Evolutionary conservation across 1,140 invertebrate genomes (phyloP).

Genomic region (Archegozetes longisetosus): DNA sequence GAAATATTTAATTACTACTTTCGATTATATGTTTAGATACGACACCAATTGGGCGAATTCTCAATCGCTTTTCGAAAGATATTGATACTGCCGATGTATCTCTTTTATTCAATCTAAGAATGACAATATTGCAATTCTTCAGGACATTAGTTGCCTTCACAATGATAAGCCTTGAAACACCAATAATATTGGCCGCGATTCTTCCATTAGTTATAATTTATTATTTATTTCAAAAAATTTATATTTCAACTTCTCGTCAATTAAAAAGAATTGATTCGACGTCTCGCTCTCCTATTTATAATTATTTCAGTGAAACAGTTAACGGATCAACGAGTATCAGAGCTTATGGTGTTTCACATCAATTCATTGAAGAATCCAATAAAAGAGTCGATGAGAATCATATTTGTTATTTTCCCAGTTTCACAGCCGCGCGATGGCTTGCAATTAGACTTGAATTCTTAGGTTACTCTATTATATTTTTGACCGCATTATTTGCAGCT

Average conservation of each 20-base stretch:
- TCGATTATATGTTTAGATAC: slow-evolving; percentile 23
- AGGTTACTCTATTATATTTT: slow-evolving; percentile 23
- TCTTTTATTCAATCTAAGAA: slow-evolving; percentile 34
- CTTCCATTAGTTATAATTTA: slow-evolving; percentile 40
- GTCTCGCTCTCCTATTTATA: slow-evolving; percentile 36
- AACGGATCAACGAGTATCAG: slow-evolving; percentile 29
- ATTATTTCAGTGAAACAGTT: slow-evolving; percentile 34
- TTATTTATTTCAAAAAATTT: slow-evolving; percentile 36
- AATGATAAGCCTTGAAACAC: slow-evolving; percentile 41
- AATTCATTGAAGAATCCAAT: not conserved
- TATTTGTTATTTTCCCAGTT: slow-evolving; percentile 29
- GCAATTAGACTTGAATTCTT: slow-evolving; percentile 29
- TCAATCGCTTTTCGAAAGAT: slow-evolving; percentile 45
- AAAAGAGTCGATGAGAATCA: slow-evolving; percentile 35
- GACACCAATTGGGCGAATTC: slow-evolving; percentile 47
- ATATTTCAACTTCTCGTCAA: slow-evolving; percentile 36
- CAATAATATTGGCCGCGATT: slow-evolving; percentile 53
- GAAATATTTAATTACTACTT: not conserved
- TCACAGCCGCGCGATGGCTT: slow-evolving; percentile 27
- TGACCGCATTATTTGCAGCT: slow-evolving; percentile 70
- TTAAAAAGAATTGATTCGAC: slow-evolving; percentile 38
- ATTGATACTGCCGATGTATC: slow-evolving; percentile 34
- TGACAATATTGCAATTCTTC: slow-evolving; percentile 25
- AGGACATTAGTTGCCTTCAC: slow-evolving; percentile 74
- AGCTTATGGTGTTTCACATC: slow-evolving; percentile 24